phyloP scores from a whole-genome alignment of 2,797 vertebrate genomes.

The Peromyscus aztecus region DNA sequence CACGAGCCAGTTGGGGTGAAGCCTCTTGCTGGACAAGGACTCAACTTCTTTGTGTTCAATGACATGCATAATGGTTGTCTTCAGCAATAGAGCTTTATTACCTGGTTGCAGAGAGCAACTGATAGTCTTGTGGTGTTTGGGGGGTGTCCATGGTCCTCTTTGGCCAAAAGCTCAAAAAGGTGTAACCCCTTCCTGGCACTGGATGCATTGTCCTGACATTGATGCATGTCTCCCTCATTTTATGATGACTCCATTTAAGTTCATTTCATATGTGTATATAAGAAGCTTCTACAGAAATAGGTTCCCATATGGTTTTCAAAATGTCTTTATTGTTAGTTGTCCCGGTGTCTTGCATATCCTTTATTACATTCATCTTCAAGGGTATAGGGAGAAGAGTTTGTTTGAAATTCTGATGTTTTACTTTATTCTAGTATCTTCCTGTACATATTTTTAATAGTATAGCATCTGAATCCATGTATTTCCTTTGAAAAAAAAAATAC shows the following conservation, averaged over 20 bases:
- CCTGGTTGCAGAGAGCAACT: background rate
- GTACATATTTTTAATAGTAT: background rate
- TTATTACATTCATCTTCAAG: background rate
- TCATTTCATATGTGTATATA: background rate
- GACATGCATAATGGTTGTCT: no score
- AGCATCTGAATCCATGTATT: background rate
- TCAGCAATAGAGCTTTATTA: background rate
- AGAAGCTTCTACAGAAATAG: background rate
- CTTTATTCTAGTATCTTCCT: background rate
- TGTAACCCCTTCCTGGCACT: background rate
- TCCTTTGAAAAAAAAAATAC: background rate
- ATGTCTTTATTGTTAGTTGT: background rate
- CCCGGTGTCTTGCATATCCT: slow-evolving; percentile 33
- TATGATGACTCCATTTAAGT: background rate
- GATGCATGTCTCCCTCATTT: background rate
- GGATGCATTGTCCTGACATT: background rate
- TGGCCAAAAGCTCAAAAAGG: background rate
- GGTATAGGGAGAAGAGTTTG: background rate
- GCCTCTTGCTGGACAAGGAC: background rate
- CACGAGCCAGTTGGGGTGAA: background rate
- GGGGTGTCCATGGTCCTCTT: background rate
- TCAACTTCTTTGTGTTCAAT: background rate
- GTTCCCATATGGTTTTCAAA: background rate
- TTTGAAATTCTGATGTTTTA: background rate
- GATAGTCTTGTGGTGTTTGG: background rate